Evolutionary conservation across 2,113 vertebrate genomes (phyloP).

Genomic region (Tyrannus savana): DNA sequence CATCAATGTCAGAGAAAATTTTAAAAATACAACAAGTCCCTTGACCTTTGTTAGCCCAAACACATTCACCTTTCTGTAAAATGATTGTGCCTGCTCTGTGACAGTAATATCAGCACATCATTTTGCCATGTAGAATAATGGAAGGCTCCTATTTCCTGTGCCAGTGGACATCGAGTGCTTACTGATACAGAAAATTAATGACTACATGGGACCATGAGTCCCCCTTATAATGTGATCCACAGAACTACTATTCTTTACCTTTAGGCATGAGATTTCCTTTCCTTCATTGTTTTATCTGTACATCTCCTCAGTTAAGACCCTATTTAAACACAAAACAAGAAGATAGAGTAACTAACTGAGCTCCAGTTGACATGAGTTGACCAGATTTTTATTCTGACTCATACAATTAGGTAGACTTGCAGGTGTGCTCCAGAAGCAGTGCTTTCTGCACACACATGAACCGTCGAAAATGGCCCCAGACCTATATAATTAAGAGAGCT

Average conservation of each 20-base stretch:
- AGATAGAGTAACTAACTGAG: background rate
- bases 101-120: background rate
- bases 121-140: background rate
- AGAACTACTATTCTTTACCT: background rate
- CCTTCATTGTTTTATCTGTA: background rate
- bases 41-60: background rate
- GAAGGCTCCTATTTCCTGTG: background rate
- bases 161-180: background rate
- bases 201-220: background rate
- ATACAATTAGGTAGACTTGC: background rate
- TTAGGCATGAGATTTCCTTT: background rate
- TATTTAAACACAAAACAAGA: background rate
- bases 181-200: background rate
- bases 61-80: background rate
- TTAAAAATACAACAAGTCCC: background rate
- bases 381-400: background rate
- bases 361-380: background rate
- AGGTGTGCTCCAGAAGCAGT: background rate
- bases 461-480: background rate
- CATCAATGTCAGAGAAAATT: background rate
- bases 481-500: constrained; percentile 7
- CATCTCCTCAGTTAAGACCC: background rate
- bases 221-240: background rate
- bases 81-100: background rate
- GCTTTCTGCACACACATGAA: background rate